Evolutionary conservation across 2,888 invertebrate species (phyloP), one percentile per base, ranked within the genome.

Genomic region (Agonopterix arenella): DNA sequence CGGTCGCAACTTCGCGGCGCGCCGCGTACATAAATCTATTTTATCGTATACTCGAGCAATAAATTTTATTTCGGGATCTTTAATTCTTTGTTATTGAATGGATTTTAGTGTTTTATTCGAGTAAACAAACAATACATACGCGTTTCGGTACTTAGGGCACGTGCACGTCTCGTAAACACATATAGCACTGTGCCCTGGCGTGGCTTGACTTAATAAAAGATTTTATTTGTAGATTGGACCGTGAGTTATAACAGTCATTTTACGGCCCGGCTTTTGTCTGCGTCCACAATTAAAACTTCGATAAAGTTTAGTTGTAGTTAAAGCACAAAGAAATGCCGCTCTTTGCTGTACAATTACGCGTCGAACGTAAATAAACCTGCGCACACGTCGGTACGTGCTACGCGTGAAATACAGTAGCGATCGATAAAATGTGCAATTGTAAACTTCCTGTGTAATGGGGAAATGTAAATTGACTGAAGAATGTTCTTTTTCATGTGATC

Each of bases 61-160:
- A 86, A 88, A 88, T 88, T 89, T 86, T 89, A 89, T 89, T 89
- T 89, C 80, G 82, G 88, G 89, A 89, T 86, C 89, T 88, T 88
- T 88, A 89, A 89, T 89, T 89, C 88, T 89, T 89, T 89, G 88
- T 89, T 89, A 88, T 89, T 86, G 88, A 86, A 86, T 86, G 86
- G 86, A 88, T 86, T 88, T 89, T 88, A 89, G 89, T 88, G 88
- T 89, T 89, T 86, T 88, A 88, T 88, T 85, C 83, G 81, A 80
- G 83, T 89, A 89, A 89, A 89, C 88, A 89, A 89, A 88, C 88
- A 86, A 84, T 84, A 81, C 76, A 84, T 80, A 76, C 81, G 76
- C 80, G 77, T 76, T 80, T 80, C 74, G 78, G 80, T 79, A 81
- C 83, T 85, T 80, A 75, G 74, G 61, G 80, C 88, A 86, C 88